These are phyloP conservation scores for Trematomus bernacchii DNA, from an alignment of 2,797 vertebrate genomes.

Conservation along the genomic window DNA sequence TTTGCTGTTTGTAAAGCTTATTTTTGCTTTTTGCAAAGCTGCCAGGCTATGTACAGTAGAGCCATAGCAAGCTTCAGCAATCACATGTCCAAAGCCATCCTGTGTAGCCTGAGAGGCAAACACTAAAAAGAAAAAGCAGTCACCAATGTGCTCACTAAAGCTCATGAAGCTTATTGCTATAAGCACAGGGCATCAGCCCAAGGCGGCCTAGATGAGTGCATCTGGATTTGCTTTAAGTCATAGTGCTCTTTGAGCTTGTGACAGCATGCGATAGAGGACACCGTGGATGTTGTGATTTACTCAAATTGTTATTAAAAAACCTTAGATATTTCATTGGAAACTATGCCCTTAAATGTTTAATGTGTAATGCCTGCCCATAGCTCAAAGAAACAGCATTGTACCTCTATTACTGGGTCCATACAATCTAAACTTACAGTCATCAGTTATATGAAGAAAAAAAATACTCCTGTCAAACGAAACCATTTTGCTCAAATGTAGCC, in stretches of 20 bases:
- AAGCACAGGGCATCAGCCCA: conserved; percentile 33
- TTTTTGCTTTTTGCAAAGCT: conserved; percentile 16
- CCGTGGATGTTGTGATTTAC: conserved; percentile 1
- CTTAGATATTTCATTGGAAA: conserved; percentile 3
- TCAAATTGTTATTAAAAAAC: background rate
- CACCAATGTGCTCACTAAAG: conserved; percentile 29
- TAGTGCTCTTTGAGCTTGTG: conserved; percentile 27
- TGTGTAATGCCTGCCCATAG: no score
- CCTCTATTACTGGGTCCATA: no score
- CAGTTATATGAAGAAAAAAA: no score
- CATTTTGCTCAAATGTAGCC: no score
- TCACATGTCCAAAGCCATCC: conserved; percentile 31
- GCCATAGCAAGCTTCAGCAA: conserved; percentile 33
- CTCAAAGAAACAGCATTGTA: no score
- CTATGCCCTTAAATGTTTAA: background rate
- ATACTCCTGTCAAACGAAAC: no score
- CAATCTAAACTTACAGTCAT: no score
- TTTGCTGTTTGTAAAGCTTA: conserved; percentile 26
- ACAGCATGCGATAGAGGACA: conserved; percentile 20
- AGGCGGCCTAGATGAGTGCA: conserved; percentile 38
- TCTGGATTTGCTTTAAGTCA: conserved; percentile 36
- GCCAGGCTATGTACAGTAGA: conserved; percentile 5
- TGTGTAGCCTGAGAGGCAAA: conserved; percentile 39
- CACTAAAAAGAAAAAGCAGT: conserved; percentile 18
- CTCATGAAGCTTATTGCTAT: conserved; percentile 40